phyloP scores from a whole-genome alignment of 2,113 vertebrate species.

The Psephotus haematonotus region DNA sequence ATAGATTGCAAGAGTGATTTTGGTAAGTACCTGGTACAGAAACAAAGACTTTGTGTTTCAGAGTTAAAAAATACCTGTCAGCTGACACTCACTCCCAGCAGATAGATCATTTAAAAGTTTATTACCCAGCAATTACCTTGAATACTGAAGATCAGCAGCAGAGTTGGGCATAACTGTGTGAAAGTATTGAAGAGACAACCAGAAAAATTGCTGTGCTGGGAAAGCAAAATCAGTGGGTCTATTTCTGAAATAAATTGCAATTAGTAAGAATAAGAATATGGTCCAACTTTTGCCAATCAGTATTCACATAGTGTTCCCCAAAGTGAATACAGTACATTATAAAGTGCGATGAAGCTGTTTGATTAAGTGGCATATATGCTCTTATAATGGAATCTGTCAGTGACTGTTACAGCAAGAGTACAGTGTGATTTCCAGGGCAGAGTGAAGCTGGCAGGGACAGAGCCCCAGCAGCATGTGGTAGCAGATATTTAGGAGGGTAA shows the following conservation, averaged over 20 bases:
- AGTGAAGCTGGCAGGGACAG: not conserved
- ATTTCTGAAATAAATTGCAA: slow-evolving; percentile 32
- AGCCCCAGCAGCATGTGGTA: not conserved
- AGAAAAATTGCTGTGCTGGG: slow-evolving; percentile 16
- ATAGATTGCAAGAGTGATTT: not conserved
- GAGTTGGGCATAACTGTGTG: not conserved
- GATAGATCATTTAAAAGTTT: not conserved
- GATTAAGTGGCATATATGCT: not conserved
- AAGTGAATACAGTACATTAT: not conserved
- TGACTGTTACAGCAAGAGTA: not conserved
- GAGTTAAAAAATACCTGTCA: not conserved
- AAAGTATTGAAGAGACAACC: not conserved
- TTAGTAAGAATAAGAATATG: not conserved
- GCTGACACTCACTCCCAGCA: not conserved
- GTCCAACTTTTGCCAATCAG: not conserved
- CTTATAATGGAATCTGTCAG: not conserved
- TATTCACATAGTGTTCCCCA: not conserved
- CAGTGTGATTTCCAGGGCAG: not conserved
- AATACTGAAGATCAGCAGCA: not conserved
- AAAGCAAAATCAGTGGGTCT: slow-evolving; percentile 25
- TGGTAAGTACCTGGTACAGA: not conserved
- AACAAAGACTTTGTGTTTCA: not conserved
- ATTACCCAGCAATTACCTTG: not conserved
- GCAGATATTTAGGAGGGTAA: not conserved
- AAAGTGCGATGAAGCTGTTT: not conserved